These are phyloP conservation scores for Oopsacas minuta DNA, from an alignment of 37 sponge, comb jelly and placozoan genomes.

Conservation along the genomic window DNA sequence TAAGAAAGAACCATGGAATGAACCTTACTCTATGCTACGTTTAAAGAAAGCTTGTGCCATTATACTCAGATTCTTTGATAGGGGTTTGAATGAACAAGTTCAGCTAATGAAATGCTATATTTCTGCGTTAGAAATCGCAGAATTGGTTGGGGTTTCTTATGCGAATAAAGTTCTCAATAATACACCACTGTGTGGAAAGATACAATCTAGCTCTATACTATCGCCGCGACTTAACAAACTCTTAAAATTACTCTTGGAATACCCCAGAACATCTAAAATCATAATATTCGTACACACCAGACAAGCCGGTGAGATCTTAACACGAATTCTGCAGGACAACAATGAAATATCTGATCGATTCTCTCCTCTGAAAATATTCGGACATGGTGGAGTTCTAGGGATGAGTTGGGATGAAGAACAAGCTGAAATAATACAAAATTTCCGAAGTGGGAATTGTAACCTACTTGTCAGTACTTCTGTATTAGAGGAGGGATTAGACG, in stretches of 20 bases:
- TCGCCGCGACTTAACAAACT: background rate
- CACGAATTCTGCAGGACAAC: background rate
- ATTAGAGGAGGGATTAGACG: constrained; percentile 86
- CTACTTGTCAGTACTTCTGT: constrained; percentile 72
- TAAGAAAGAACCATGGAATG: background rate
- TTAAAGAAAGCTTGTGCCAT: background rate
- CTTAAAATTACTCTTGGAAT: background rate
- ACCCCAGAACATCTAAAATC: background rate
- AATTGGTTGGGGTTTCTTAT: background rate
- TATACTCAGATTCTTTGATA: background rate
- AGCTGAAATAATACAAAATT: constrained; percentile 40
- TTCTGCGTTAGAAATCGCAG: background rate
- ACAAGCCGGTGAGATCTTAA: background rate
- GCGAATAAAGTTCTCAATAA: background rate
- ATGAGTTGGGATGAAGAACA: constrained; percentile 28
- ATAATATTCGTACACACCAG: background rate
- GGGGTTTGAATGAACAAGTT: background rate
- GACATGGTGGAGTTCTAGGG: background rate
- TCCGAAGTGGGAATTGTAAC: constrained; percentile 51
- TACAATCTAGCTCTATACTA: background rate
- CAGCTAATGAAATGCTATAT: constrained; percentile 3
- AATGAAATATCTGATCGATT: background rate
- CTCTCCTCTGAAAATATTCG: background rate
- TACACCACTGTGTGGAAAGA: background rate
- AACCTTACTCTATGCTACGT: background rate